phyloP scores from a whole-genome alignment of 2,113 vertebrate genomes.

The Toxotes chatareus region DNA sequence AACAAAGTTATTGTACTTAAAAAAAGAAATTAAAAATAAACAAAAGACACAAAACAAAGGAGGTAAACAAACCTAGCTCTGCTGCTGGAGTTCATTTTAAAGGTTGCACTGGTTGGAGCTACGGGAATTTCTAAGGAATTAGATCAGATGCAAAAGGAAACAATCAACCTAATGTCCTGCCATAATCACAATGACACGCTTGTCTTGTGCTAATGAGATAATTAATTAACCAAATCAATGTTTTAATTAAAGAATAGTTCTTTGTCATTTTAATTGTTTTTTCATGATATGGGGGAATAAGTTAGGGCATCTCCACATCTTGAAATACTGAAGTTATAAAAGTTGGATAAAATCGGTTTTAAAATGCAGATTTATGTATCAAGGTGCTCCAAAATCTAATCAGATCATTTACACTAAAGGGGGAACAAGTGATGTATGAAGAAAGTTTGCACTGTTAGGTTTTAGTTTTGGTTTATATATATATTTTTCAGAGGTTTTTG shows the following conservation, averaged over 20 bases:
- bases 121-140: slow-evolving; percentile 7
- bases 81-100: slow-evolving; percentile 1
- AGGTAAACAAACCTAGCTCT: slow-evolving; percentile 29
- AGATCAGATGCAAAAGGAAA: slow-evolving; percentile 31
- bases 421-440: neutral
- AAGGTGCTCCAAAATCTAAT: neutral
- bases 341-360: neutral
- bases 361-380: slow-evolving; percentile 2
- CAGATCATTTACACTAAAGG: neutral
- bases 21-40: neutral
- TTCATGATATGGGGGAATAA: neutral
- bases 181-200: neutral
- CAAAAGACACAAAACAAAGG: too few species aligned
- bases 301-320: neutral
- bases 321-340: neutral
- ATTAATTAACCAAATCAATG: slow-evolving; percentile 33
- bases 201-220: slow-evolving; percentile 20
- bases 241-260: slow-evolving; percentile 20
- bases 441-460: neutral
- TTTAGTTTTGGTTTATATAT: too few species aligned
- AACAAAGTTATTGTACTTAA: neutral
- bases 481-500: too few species aligned
- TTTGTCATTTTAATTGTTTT: slow-evolving; percentile 22
- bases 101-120: slow-evolving; percentile 3
- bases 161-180: slow-evolving; percentile 13